These are phyloP conservation scores for Notamacropus eugenii DNA, from an alignment of 2,797 vertebrate genomes.

Conservation along the genomic window DNA sequence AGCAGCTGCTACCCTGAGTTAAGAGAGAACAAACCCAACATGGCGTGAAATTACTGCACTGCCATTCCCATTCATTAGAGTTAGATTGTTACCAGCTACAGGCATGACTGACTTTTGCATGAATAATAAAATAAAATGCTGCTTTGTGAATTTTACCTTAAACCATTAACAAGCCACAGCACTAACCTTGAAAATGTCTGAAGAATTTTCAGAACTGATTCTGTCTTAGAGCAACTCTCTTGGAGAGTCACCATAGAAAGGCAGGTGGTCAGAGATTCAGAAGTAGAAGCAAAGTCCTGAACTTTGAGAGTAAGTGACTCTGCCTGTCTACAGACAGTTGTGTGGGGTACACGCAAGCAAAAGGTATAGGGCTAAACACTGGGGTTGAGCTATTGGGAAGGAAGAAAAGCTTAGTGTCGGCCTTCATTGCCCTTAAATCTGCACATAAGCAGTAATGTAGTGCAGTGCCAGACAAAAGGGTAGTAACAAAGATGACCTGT, in stretches of 20 bases:
- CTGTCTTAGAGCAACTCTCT: neutral
- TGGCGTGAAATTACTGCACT: conserved; percentile 82
- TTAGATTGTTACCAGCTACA: conserved; percentile 78
- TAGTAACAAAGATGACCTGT: neutral
- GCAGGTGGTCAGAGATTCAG: conserved; percentile 34
- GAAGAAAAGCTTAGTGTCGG: neutral
- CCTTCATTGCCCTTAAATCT: neutral
- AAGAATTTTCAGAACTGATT: neutral
- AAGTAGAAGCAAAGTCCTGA: conserved; percentile 17
- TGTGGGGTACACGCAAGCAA: neutral
- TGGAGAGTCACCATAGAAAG: neutral
- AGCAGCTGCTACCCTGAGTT: conserved; percentile 81
- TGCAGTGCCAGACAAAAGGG: neutral
- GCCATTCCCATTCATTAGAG: conserved; percentile 80
- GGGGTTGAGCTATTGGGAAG: neutral
- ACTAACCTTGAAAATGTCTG: conserved; percentile 31
- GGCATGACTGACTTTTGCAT: conserved; percentile 72
- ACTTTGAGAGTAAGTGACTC: conserved; percentile 42
- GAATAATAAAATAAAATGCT: conserved; percentile 75
- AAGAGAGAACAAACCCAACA: conserved; percentile 80
- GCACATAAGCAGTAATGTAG: neutral
- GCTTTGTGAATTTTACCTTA: conserved; percentile 73
- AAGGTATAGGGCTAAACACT: neutral
- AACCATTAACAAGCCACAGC: conserved; percentile 31
- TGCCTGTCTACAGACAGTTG: neutral